Conservation (phyloP, 1,140 invertebrate species). For the Cherax quadricarinatus region DNA sequence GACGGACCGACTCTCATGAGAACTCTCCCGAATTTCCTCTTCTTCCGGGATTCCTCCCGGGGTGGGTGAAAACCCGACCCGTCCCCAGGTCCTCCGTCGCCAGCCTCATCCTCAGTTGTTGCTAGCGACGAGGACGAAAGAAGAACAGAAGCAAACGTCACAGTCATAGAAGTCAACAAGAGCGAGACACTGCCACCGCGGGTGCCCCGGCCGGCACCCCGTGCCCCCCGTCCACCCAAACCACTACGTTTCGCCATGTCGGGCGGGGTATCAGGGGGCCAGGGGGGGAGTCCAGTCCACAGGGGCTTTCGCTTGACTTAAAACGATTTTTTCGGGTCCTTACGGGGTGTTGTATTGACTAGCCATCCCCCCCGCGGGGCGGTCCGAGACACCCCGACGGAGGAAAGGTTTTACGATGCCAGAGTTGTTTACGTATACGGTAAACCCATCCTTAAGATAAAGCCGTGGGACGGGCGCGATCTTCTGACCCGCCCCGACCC, state of each 20-base stretch:
- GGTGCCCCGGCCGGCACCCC: constrained; percentile 33
- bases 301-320: too few relatives aligned
- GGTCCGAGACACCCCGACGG: constrained; percentile 9
- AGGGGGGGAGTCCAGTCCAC: too few relatives aligned
- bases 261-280: too few relatives aligned
- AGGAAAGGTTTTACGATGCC: neutral
- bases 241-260: constrained; percentile 67
- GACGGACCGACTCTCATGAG: constrained; percentile 10
- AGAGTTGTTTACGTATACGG: constrained; percentile 45
- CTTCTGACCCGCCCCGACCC: constrained; percentile 29
- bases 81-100: constrained; percentile 72
- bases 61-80: constrained; percentile 70
- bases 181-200: constrained; percentile 21
- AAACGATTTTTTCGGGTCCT: too few relatives aligned
- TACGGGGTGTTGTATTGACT: too few relatives aligned
- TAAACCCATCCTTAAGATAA: constrained; percentile 3
- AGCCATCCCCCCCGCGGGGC: constrained; percentile 70
- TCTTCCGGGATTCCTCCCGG: constrained; percentile 73
- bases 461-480: constrained; percentile 46
- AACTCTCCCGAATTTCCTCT: constrained; percentile 44
- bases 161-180: constrained; percentile 72
- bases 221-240: constrained; percentile 64
- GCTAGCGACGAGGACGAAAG: constrained; percentile 56
- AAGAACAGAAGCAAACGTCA: constrained; percentile 66
- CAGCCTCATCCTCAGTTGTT: constrained; percentile 58